phyloP scores from a whole-genome alignment of 2,888 invertebrate genomes.

The Epirrita christyi region DNA sequence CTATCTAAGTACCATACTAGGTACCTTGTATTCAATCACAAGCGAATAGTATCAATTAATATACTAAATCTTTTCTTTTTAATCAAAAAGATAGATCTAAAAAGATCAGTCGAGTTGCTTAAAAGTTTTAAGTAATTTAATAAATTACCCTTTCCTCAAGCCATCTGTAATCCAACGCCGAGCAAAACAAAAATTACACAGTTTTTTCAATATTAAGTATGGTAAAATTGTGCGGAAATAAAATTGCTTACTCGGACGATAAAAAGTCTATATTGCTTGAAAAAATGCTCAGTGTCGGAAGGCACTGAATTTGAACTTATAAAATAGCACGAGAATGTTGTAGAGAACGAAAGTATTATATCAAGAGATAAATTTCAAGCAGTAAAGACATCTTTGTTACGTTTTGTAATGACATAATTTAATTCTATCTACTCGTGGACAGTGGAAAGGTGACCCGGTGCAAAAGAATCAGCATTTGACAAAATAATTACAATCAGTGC shows the following conservation, averaged over 20 bases:
- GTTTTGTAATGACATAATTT: not conserved
- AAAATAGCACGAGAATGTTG: not conserved
- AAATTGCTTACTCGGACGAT: slow-evolving; percentile 38
- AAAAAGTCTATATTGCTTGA: slow-evolving; percentile 27
- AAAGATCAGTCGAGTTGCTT: not conserved
- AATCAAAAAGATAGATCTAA: too few relatives aligned
- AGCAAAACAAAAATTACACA: slow-evolving; percentile 71
- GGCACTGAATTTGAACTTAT: not conserved
- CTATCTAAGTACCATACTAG: too few relatives aligned
- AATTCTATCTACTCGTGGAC: slow-evolving; percentile 11
- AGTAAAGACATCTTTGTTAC: slow-evolving; percentile 13
- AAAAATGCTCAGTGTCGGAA: not conserved
- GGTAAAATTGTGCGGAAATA: slow-evolving; percentile 36
- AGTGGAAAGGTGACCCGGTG: slow-evolving; percentile 34
- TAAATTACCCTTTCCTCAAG: slow-evolving; percentile 73
- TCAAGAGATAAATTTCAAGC: slow-evolving; percentile 6
- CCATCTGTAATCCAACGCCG: slow-evolving; percentile 80
- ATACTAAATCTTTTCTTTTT: too few relatives aligned
- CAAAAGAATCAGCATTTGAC: slow-evolving; percentile 36
- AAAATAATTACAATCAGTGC: slow-evolving; percentile 36
- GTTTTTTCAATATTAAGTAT: slow-evolving; percentile 39
- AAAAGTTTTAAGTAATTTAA: slow-evolving; percentile 15
- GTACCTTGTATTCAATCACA: not conserved
- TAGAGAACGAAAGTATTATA: too few relatives aligned
- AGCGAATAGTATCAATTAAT: not conserved